phyloP scores from a whole-genome alignment of 2,797 vertebrate genomes.

The Arremon brunneinucha region DNA sequence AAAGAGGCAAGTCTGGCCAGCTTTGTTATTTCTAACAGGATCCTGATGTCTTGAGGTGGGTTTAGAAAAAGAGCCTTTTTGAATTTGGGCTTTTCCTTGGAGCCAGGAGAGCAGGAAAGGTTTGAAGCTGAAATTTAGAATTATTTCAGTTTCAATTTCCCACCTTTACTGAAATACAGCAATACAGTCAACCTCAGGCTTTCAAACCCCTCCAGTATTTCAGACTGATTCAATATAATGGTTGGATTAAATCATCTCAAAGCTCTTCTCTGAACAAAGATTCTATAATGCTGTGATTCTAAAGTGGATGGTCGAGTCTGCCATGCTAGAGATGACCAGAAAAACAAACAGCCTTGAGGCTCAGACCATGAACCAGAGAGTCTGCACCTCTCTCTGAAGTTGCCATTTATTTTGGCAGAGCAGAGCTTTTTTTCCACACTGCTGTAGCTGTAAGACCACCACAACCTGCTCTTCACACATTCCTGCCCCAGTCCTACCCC shows the following conservation, averaged over 20 bases:
- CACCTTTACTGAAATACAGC: neutral
- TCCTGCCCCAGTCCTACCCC: neutral
- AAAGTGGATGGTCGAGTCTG: neutral
- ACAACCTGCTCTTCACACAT: neutral
- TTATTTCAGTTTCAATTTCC: neutral
- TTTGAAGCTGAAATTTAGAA: neutral
- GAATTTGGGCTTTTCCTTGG: neutral
- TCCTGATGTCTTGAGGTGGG: neutral
- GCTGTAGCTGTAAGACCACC: no score
- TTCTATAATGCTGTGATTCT: neutral
- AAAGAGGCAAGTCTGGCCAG: neutral
- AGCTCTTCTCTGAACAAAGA: neutral
- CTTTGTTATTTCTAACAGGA: neutral
- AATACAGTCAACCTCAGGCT: neutral
- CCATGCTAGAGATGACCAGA: neutral
- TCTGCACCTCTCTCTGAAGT: neutral
- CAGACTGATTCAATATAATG: neutral
- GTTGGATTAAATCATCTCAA: neutral
- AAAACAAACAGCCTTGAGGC: neutral
- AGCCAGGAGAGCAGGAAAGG: neutral
- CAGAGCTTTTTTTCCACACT: neutral
- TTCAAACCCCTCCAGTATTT: neutral
- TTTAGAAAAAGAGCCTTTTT: neutral
- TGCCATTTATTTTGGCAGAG: neutral
- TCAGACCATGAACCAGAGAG: neutral